Evolutionary conservation across 2,797 vertebrate species (phyloP).

Genomic region (Eulemur coronatus): DNA sequence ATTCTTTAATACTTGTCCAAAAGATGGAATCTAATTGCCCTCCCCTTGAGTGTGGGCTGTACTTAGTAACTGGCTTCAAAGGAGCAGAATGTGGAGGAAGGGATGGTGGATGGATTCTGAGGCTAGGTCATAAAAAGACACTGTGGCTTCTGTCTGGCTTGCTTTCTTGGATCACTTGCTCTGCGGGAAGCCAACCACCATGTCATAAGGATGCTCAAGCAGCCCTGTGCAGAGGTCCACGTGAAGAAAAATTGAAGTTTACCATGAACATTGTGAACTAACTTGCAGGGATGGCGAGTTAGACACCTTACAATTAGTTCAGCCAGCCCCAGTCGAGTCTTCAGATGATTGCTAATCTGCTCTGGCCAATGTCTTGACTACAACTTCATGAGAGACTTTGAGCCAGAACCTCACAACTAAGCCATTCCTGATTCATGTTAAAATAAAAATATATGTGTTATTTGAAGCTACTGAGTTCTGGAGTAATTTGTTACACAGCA

Average conservation of each 20-base stretch:
- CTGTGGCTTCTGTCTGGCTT: neutral
- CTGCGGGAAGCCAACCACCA: neutral
- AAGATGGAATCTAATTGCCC: neutral
- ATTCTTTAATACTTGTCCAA: neutral
- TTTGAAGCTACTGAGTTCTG: neutral
- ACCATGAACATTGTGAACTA: neutral
- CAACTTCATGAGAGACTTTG: neutral
- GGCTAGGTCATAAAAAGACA: neutral
- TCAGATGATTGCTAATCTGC: neutral
- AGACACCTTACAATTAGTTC: neutral
- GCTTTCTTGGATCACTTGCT: neutral
- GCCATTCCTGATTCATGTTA: neutral
- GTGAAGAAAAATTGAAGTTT: neutral
- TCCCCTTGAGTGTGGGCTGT: neutral
- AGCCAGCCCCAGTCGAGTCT: neutral
- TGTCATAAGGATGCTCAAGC: neutral
- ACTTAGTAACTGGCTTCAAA: neutral
- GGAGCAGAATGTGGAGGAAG: neutral
- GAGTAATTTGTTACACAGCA: conserved; percentile 42
- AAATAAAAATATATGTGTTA: neutral
- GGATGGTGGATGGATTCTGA: neutral
- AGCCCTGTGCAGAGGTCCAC: neutral
- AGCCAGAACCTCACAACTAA: neutral
- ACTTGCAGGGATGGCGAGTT: neutral
- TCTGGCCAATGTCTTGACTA: neutral